Base-by-base conservation (phyloP, 2,888 invertebrate species). In the Ctena decussata region DNA sequence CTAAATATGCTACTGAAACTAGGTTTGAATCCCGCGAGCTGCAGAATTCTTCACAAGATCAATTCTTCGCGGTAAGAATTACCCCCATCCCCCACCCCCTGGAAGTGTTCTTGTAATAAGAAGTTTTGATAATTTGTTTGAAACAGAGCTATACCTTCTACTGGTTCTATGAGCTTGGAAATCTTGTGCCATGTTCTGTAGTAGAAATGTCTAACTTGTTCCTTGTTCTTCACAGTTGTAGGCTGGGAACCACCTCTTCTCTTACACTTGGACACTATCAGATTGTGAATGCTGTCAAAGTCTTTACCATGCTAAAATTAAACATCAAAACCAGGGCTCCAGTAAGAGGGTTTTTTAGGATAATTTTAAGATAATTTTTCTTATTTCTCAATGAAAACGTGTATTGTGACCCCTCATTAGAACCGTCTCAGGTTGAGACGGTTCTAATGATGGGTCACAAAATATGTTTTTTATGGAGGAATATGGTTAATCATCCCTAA, bases 151-250 rank as follows among this genome's bases (percentile, higher is more conserved):
- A n/a, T 79, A 85, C 87, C 82, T 73, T 85, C 81, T 15, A 86
- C 82, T 27, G 88, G 86, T 60, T 91, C 78, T 65, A 93, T 96
- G 95, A 98, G 98, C 96, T 98, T 98, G 21, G 98, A 98, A 90
- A 99, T 97, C 96, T 99, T 99, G 93, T 98, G 97, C 98, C 98
- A 99, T 0, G 98, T 98, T 94, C 99, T 97, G 96, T 99, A 98
- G 96, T 99, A 99, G 95, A 99, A 98, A 95, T 98, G 98, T 80
- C 99, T 97, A 92, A 99, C 98, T 97, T 99, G 99, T 85, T 98
- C 98, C 96, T 98, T 98, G 74, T 98, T 98, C 96, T 99, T 99
- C 79, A 97, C 97, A 90, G 97, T 96, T 49, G 95, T 91, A 30
- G 95, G 94, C 86, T 91, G 82, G 27, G 92, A 90, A 27, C 97